A percentile compares a stretch with the other conserved stretches of the same genome.
Conservation (phyloP, 2,888 invertebrate species). For the Watsonalla cultraria region DNA sequence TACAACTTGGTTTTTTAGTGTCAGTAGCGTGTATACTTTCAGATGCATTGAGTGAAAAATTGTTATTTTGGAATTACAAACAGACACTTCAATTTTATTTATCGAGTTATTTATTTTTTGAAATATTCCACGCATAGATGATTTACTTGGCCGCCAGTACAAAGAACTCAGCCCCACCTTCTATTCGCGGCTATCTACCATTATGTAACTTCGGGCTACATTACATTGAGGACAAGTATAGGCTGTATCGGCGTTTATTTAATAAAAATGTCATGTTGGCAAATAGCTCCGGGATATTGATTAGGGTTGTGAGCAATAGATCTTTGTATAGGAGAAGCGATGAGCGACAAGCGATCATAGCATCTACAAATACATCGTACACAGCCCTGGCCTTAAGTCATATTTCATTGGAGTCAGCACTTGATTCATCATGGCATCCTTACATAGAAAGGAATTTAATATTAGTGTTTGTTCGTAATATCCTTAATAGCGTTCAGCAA, state of each 20-base stretch:
- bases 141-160: too few species aligned
- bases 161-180: too few species aligned
- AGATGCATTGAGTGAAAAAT: too few species aligned
- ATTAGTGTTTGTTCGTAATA: not conserved
- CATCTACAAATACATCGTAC: not conserved
- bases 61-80: too few species aligned
- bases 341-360: slow-evolving; percentile 4
- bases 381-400: not conserved
- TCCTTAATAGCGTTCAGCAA: not conserved
- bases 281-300: slow-evolving; percentile 67
- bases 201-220: slow-evolving; percentile 18
- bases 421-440: not conserved
- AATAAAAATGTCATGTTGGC: slow-evolving; percentile 71
- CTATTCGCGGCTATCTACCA: slow-evolving; percentile 20
- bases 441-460: not conserved
- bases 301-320: slow-evolving; percentile 60
- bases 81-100: too few species aligned
- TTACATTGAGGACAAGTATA: slow-evolving; percentile 32
- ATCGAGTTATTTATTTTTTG: too few species aligned
- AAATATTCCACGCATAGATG: too few species aligned
- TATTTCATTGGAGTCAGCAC: not conserved
- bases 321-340: slow-evolving; percentile 36
- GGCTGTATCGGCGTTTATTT: slow-evolving; percentile 53
- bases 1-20: too few species aligned
- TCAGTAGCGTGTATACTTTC: too few species aligned